Base-by-base conservation (phyloP, 2,888 invertebrate genomes). In the Calliopum simillimum region DNA sequence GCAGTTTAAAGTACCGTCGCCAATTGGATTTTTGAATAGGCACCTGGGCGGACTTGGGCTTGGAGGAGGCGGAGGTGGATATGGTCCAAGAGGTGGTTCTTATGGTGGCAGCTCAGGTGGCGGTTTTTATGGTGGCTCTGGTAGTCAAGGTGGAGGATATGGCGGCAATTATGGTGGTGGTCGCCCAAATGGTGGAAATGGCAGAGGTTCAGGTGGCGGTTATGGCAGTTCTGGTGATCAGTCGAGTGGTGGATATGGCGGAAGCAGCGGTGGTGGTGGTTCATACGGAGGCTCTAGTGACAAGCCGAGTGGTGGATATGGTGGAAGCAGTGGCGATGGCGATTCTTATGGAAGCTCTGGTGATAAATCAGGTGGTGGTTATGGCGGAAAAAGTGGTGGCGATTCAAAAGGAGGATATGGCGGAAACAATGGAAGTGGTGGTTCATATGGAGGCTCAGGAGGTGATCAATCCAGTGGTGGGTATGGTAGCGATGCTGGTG, bases 51-150 rank as follows among this genome's bases (percentile, higher is more conserved):
- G 33, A 33, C 33, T 33, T 33, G 33, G 33, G 8, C 33, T 33
- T 33, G 33, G 33, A 33, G 33, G 33, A 8, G 8, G 43, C 75
- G 58, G 79, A 79, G 8, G 43, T 76, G 58, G 79, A 79, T 72
- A 79, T 78, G 1, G 80, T 79, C 23, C 79, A 79, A 68, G 72
- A 79, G 41, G 69, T 79, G 33, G 21, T 74, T 76, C 47, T 76
- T 76, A 65, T 76, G 73, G n/a, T 66, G 80, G 6, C 75, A 21
- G n/a, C 66, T 14, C 5, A 71, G 65, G 73, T 72, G 2, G 68
- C 5, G 67, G 67, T 33, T 64, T 62, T 8, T 49, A 56, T 3
- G 73, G 73, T 41, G 76, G 71, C 21, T 55, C 55, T 33, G 69
- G 49, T 14, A 49, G 58, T 6, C 23, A 21, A 2, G 41, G 58